Percentiles rank a stretch among this genome's conserved stretches.
Evolutionary conservation across 2,113 vertebrate species (phyloP).

Genomic region (Barnardius zonarius): DNA sequence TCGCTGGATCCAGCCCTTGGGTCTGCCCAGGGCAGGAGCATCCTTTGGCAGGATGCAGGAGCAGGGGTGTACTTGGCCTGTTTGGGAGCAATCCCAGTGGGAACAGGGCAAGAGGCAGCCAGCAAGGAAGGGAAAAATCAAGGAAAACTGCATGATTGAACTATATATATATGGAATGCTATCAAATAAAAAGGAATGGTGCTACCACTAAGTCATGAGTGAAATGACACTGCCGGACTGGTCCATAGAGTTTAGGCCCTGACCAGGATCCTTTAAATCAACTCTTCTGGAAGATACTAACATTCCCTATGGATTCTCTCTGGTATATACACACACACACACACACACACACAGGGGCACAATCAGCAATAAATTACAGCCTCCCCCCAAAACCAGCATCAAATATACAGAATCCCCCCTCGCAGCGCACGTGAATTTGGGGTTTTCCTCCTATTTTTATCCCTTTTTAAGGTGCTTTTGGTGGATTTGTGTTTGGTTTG

Average conservation of each 20-base stretch:
- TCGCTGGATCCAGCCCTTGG: not conserved
- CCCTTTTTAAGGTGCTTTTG: not conserved
- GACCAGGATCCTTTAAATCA: constrained; percentile 16
- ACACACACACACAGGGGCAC: not conserved
- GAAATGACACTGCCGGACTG: not conserved
- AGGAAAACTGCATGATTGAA: not conserved
- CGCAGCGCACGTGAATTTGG: not conserved
- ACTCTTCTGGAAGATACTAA: not conserved
- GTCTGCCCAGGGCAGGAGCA: not conserved
- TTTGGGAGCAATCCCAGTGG: not conserved
- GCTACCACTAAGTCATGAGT: not conserved
- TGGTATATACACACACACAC: constrained; percentile 27
- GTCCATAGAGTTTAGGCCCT: constrained; percentile 36
- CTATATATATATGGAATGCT: not conserved
- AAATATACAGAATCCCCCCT: constrained; percentile 40
- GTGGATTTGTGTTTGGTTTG: not conserved
- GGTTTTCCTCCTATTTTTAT: fast-evolving
- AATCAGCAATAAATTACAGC: constrained; percentile 59
- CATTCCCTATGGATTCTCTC: not conserved
- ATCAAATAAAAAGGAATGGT: not conserved
- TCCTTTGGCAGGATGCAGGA: not conserved
- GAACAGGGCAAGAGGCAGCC: not conserved
- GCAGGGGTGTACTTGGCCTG: not conserved
- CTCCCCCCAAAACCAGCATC: not conserved
- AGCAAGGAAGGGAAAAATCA: not conserved